Base-by-base conservation (phyloP, 2,888 invertebrate species). In the Ophion ellenae region DNA sequence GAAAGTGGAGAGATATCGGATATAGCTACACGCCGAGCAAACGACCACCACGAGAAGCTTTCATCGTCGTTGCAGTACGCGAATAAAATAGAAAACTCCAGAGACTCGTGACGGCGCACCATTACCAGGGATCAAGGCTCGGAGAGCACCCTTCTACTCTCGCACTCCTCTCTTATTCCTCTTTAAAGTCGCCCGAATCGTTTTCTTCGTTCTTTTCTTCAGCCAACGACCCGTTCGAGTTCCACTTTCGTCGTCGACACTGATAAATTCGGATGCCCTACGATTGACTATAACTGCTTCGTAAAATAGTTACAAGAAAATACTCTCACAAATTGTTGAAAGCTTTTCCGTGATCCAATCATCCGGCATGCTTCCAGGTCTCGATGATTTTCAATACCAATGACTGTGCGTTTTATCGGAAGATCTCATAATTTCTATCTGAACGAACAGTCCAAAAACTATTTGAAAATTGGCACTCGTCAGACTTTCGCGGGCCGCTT, bases 91-190 rank as follows among this genome's bases (percentile, higher is more conserved):
- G 73, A 78, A 67, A 79, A 79, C 47, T 61, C 67, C 47, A 57
- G 73, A 76, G 82, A 66, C 67, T 66, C 83, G 83, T 78, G 83
- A 78, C 83, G 83, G 67, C 57, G 83, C 83, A 78, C 83, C 83
- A 67, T 78, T 83, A 78, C 57, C 66, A 78, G 78, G 71, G 77
- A 83, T 83, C 83, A 83, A 64, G 73, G 61, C 61, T 78, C 20
- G 32, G 32, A 17, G 67, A 61, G 73, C 83, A 57, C 53, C 66
- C 61, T 79, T 63, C 79, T 61, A 73, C 14, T 40, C 67, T 73
- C 45, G 24, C 32, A 1, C 71, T 70, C 47, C 17, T 45, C 59
- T 74, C 59, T 57, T 76, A 53, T 76, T 70, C 28, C 47, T 59
- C 11, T 78, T 45, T 45, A 71, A 63, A 70, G 61, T 61, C 70